Evolutionary conservation across 2,888 invertebrate genomes (phyloP).

Genomic region (Melolontha melolontha): DNA sequence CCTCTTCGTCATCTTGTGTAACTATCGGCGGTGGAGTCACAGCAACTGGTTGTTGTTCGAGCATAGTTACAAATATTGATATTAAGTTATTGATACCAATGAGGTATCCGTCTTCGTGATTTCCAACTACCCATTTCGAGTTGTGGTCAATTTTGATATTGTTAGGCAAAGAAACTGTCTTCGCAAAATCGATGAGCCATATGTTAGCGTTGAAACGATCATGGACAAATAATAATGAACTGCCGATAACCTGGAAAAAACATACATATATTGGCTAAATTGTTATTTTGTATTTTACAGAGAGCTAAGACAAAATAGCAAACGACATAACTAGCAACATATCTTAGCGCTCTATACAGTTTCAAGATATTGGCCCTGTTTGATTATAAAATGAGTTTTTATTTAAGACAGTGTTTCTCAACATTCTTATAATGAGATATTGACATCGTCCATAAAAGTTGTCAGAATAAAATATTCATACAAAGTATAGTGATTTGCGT

Average conservation of each 20-base stretch:
- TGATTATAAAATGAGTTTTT: too few relatives aligned
- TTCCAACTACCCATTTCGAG: constrained; percentile 91
- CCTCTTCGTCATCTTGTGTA: constrained; percentile 52
- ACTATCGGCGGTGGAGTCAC: constrained; percentile 58
- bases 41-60: constrained; percentile 63
- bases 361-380: too few relatives aligned
- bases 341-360: too few relatives aligned
- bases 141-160: constrained; percentile 82
- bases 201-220: constrained; percentile 88
- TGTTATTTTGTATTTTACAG: background rate
- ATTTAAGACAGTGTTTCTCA: too few relatives aligned
- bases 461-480: too few relatives aligned
- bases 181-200: constrained; percentile 99
- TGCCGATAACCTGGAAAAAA: constrained; percentile 82
- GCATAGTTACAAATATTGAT: constrained; percentile 80
- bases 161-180: constrained; percentile 86
- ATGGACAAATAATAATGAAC: constrained; percentile 94
- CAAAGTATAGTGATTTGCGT: too few relatives aligned
- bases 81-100: constrained; percentile 92
- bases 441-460: too few relatives aligned
- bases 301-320: background rate
- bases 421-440: too few relatives aligned
- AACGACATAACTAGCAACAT: too few relatives aligned
- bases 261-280: constrained; percentile 35
- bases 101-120: constrained; percentile 96